phyloP scores from a whole-genome alignment of 2,888 invertebrate genomes.

The Drosophila emarginata region DNA sequence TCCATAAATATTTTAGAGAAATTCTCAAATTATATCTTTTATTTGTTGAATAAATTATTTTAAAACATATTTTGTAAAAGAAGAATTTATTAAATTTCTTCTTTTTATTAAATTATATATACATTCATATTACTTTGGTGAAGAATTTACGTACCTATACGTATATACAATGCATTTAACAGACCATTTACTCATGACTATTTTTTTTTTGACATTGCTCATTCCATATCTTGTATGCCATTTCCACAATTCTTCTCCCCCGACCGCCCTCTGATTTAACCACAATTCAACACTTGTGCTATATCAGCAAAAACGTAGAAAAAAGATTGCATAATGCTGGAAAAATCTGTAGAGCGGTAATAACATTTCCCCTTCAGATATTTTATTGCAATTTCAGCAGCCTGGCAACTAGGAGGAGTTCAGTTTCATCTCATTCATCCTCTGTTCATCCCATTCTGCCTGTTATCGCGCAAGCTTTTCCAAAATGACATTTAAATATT shows the following conservation, averaged over 20 bases:
- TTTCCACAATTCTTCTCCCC: not conserved
- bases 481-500: conserved; percentile 69
- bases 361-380: conserved; percentile 34
- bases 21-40: not conserved
- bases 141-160: not conserved
- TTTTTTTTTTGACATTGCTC: not conserved
- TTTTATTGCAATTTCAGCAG: conserved; percentile 67
- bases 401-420: conserved; percentile 4
- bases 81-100: too few species aligned
- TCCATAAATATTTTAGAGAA: too few species aligned
- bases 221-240: not conserved
- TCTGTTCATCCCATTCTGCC: conserved; percentile 15
- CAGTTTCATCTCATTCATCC: conserved; percentile 6
- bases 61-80: not conserved
- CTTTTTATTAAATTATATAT: too few species aligned
- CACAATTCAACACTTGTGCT: conserved; percentile 49
- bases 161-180: not conserved
- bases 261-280: conserved; percentile 25
- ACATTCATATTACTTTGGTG: not conserved
- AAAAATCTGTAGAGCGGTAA: conserved; percentile 30
- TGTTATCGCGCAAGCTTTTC: conserved; percentile 49
- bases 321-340: conserved; percentile 37
- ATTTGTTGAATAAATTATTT: not conserved
- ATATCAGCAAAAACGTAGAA: conserved; percentile 34
- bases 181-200: not conserved